Base-by-base conservation (phyloP, 2,888 invertebrate species). In the Biston betularia region DNA sequence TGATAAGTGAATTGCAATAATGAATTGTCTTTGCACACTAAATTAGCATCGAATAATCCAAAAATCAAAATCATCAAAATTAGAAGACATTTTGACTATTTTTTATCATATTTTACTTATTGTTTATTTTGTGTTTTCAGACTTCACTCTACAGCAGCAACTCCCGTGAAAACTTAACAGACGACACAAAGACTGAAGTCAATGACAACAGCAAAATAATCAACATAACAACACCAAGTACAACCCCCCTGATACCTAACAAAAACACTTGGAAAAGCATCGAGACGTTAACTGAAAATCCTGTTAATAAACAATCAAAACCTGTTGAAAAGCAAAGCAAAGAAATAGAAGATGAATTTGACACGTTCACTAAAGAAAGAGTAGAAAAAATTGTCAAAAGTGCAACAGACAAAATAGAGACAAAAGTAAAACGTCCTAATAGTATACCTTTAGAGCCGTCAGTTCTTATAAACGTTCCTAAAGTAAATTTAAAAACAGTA, bases 321-420 rank as follows among this genome's bases (percentile, higher is more conserved):
- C 45, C 57, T 4, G 1, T 14, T n/a, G 42, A 58, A 55, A 60
- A 42, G 9, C 10, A 75, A 79, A 49, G 78, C 6, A 83, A 81
- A 62, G 86, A 86, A 66, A 77, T 93, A 0, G 94, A 94, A 73
- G 81, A 94, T 77, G 94, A 95, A 83, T 85, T 94, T 73, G 88
- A 94, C 78, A 78, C 90, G 76, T 89, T 95, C 75, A 89, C 87
- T 64, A 86, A 93, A 89, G 85, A 90, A 81, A 75, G 95, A 81
- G 79, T 92, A 44, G 90, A 89, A 59, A 85, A 79, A 55, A 58
- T 81, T 64, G 80, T 71, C 0, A 66, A 79, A 3, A 90, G 9
- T 40, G 33, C 50, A 40, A 46, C 55, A 89, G 85, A 90, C 80
- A 75, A 95, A 81, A 78, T 91, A 46, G 90, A 89, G 50, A 85